Evolutionary conservation across 2,888 invertebrate species (phyloP), one percentile per base, ranked within the genome.

Genomic region (Drosophila mulleri): DNA sequence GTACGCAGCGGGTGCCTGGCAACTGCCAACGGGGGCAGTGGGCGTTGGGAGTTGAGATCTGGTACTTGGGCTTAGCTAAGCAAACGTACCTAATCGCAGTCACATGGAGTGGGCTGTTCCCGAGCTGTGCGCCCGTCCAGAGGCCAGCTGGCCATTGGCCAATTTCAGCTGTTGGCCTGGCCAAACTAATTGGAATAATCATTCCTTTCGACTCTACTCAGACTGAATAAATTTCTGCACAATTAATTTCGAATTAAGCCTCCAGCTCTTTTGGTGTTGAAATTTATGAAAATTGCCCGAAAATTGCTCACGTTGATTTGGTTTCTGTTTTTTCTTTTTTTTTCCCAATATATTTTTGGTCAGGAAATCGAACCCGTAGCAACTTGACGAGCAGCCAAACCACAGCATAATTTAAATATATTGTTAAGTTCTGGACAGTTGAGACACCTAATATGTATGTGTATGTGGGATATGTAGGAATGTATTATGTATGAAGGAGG

Each of bases 181-280:
- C 60, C 53, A 83, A 84, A 85, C 90, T 91, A 91, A 91, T 91
- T 91, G 91, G 84, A 86, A 85, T 84, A 90, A 91, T 91, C 91
- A 87, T 75, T 83, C 78, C 73, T 72, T 72, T 63, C 56, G 76
- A 69, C 74, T 52, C 61, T 56, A 53, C 78, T 62, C 71, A 62
- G 47, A 44, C 68, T 58, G 66, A 65, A 88, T 83, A 87, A 82
- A 82, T 88, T 83, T 83, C 78, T 56, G 72, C 71, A 82, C 91
- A 90, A 90, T 90, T 90, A 91, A 91, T 90, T 88, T 88, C 83
- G 78, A 91, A 91, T 91, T 89, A 91, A 78, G 90, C 84, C 76
- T 58, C 74, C 67, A 82, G 83, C 86, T 50, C 59, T 65, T 71
- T 78, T 50, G 70, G 82, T 80, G 75, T 75, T 69, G 83, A 80